Evolutionary conservation across 2,797 vertebrate species (phyloP).

Genomic region (Muraenolepis orangiensis): DNA sequence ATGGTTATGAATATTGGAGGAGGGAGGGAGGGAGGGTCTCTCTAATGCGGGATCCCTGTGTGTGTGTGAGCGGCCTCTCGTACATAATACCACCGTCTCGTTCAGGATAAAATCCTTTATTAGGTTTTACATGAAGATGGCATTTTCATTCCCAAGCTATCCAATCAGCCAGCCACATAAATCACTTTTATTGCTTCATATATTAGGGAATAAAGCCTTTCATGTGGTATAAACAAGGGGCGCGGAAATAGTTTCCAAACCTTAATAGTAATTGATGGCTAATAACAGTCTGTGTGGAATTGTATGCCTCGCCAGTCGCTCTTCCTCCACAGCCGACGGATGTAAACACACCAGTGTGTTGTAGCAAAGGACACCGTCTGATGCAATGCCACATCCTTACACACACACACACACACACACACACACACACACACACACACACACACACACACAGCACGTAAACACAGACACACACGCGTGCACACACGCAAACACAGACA

Average conservation of each 20-base stretch:
- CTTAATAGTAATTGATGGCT: not conserved
- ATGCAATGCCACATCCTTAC: not conserved
- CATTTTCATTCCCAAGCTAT: conserved; percentile 66
- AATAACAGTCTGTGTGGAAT: not conserved
- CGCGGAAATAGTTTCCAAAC: conserved; percentile 11
- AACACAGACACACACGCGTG: too few species aligned
- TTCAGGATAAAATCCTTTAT: conserved; percentile 52
- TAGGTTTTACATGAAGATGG: conserved; percentile 60
- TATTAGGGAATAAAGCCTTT: conserved; percentile 38
- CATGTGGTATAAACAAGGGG: conserved; percentile 20
- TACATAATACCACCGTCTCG: conserved; percentile 41
- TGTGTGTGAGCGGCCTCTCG: conserved; percentile 63
- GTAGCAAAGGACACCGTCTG: not conserved
- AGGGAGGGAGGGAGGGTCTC: conserved; percentile 67
- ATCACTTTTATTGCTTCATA: conserved; percentile 57
- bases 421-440: not conserved
- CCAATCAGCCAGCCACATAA: conserved; percentile 49
- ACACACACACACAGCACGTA: too few species aligned
- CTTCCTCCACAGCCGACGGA: not conserved
- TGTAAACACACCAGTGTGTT: not conserved
- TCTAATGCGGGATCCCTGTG: conserved; percentile 73
- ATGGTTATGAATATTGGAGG: conserved; percentile 75
- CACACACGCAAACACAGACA: too few species aligned
- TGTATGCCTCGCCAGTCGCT: not conserved
- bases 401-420: not conserved